A percentile compares a stretch with the other conserved stretches of the same genome.
Evolutionary conservation across 1,140 invertebrate species (phyloP).

Genomic region (Glossosoma conforme): DNA sequence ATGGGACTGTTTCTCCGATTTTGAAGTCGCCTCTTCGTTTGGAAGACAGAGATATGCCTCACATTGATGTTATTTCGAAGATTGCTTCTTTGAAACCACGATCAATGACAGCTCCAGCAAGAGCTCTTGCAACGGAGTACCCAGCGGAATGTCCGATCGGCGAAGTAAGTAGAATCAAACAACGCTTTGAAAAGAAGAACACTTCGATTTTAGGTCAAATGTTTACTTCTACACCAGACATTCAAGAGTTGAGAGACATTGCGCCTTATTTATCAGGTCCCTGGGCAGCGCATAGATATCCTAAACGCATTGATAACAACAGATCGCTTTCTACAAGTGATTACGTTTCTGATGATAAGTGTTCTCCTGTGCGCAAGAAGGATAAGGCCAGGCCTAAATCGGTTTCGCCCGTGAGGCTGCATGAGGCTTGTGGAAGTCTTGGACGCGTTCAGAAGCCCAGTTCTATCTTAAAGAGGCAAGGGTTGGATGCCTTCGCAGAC

Average conservation of each 20-base stretch:
- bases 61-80: constrained; percentile 84
- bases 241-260: constrained; percentile 70
- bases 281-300: constrained; percentile 72
- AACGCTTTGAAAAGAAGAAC: constrained; percentile 60
- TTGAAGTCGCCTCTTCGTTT: constrained; percentile 57
- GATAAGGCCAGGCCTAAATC: constrained; percentile 39
- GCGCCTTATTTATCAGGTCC: constrained; percentile 68
- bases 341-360: constrained; percentile 24
- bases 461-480: constrained; percentile 56
- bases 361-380: constrained; percentile 34
- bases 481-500: constrained; percentile 56
- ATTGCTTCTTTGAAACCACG: constrained; percentile 63
- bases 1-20: constrained; percentile 56
- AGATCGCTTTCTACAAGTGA: constrained; percentile 44
- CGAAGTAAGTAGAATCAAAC: constrained; percentile 62
- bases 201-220: constrained; percentile 70
- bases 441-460: constrained; percentile 36
- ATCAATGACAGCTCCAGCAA: constrained; percentile 33
- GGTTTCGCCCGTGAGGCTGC: constrained; percentile 44
- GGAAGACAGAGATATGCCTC: constrained; percentile 74
- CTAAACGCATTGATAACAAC: constrained; percentile 59
- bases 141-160: constrained; percentile 55
- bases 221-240: constrained; percentile 75
- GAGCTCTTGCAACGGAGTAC: constrained; percentile 38
- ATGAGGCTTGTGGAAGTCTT: constrained; percentile 34